Evolutionary conservation across 2,888 invertebrate genomes (phyloP).

Genomic region (Caenorhabditis zanzibari): DNA sequence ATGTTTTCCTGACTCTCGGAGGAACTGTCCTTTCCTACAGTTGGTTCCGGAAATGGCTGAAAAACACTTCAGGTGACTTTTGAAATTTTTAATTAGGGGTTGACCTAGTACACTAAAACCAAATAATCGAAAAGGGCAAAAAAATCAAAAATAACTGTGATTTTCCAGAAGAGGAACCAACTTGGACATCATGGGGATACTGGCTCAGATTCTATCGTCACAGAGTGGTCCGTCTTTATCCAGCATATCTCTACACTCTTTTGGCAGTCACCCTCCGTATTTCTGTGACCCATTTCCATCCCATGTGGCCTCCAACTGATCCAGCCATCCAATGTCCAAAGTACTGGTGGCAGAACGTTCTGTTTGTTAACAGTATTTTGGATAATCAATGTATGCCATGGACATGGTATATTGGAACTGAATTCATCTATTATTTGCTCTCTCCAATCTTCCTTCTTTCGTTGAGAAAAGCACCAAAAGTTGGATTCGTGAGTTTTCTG

Average conservation of each 20-base stretch:
- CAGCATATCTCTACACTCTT: slow-evolving; percentile 82
- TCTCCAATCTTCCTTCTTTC: slow-evolving; percentile 82
- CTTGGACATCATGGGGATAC: slow-evolving; percentile 82
- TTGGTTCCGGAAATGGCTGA: slow-evolving; percentile 83
- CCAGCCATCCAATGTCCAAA: slow-evolving; percentile 82
- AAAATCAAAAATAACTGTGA: neutral
- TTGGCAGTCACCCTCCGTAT: slow-evolving; percentile 81
- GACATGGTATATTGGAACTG: slow-evolving; percentile 84
- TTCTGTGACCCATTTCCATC: slow-evolving; percentile 81
- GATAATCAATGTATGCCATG: slow-evolving; percentile 83
- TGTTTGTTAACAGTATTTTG: slow-evolving; percentile 77
- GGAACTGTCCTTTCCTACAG: slow-evolving; percentile 81
- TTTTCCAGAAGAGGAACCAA: slow-evolving; percentile 79
- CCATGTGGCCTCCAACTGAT: slow-evolving; percentile 83
- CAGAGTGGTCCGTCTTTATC: slow-evolving; percentile 82
- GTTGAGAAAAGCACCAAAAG: slow-evolving; percentile 74
- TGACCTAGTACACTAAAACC: neutral
- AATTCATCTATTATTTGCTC: slow-evolving; percentile 83
- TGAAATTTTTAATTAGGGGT: slow-evolving; percentile 19
- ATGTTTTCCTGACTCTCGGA: slow-evolving; percentile 81
- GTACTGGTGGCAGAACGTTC: slow-evolving; percentile 80
- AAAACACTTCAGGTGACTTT: slow-evolving; percentile 77
- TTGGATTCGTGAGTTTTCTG: slow-evolving; percentile 71
- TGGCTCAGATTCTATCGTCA: slow-evolving; percentile 83
- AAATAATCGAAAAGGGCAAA: neutral